phyloP scores from a whole-genome alignment of 2,113 vertebrate species.

The Rhodinocichla rosea region DNA sequence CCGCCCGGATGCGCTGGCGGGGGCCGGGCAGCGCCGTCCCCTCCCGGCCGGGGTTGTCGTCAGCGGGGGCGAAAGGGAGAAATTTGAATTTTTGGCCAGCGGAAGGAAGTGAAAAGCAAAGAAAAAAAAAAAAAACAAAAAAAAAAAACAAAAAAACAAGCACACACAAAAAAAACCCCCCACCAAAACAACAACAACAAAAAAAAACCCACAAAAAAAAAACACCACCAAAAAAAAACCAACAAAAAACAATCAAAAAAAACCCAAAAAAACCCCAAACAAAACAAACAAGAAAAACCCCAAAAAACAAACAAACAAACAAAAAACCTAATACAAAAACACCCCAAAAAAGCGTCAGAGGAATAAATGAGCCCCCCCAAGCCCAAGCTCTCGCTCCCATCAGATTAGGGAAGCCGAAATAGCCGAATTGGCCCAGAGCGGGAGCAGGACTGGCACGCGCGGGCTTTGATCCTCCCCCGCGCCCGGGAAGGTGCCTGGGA shows the following conservation, averaged over 20 bases:
- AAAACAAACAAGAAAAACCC: no score
- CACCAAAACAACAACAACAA: no score
- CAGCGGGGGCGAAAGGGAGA: background rate
- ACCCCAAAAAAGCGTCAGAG: background rate
- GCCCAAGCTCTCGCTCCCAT: background rate
- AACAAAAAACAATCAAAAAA: accelerated
- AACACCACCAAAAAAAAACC: background rate
- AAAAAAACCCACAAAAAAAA: no score
- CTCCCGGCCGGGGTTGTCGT: background rate
- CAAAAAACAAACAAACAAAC: no score
- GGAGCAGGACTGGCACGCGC: constrained; percentile 21
- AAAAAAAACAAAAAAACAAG: no score
- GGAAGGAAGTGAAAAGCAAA: background rate
- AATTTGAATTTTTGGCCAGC: background rate
- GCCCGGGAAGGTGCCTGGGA: background rate
- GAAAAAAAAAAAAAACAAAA: no score
- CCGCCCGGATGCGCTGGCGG: background rate
- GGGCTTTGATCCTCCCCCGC: constrained; percentile 41
- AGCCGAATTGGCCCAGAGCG: constrained; percentile 1
- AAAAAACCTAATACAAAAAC: no score
- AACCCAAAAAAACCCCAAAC: no score
- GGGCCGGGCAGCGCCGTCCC: background rate
- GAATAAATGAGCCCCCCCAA: background rate
- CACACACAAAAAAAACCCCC: no score
- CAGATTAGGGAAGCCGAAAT: constrained; percentile 2